A percentile compares a stretch with the other conserved stretches of the same genome.
Conservation (phyloP, 2,888 invertebrate species). For the Archips xylosteana region DNA sequence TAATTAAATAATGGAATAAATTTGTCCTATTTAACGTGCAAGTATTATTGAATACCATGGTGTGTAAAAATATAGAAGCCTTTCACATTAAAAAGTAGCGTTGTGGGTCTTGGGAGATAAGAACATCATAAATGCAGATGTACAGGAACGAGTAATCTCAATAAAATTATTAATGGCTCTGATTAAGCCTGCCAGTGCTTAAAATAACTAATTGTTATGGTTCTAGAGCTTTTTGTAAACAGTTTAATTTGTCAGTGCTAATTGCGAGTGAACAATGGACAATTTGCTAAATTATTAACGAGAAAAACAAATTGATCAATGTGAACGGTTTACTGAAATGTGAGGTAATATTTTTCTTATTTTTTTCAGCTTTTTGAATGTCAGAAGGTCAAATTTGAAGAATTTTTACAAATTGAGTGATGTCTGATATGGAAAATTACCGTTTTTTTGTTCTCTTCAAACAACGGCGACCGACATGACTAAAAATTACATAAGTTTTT, state of each 20-base stretch:
- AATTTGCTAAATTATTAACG: slow-evolving; percentile 33
- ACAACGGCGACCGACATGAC: neutral
- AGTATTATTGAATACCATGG: too few relatives aligned
- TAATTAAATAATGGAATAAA: too few relatives aligned
- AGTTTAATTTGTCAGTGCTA: slow-evolving; percentile 35
- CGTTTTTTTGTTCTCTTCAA: neutral
- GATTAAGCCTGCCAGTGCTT: neutral
- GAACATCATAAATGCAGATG: too few relatives aligned
- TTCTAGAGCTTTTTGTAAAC: slow-evolving; percentile 27
- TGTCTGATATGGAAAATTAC: neutral
- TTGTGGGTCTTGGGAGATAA: too few relatives aligned
- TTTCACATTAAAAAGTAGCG: too few relatives aligned
- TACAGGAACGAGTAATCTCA: neutral
- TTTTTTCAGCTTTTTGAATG: neutral
- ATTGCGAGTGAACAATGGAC: slow-evolving; percentile 26
- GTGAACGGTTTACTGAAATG: slow-evolving; percentile 17
- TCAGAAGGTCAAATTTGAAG: neutral
- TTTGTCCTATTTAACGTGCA: too few relatives aligned
- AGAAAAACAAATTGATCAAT: slow-evolving; percentile 20
- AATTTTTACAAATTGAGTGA: neutral
- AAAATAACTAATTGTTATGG: slow-evolving; percentile 21
- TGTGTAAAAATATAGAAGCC: too few relatives aligned
- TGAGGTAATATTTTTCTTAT: slow-evolving; percentile 15
- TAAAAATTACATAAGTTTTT: neutral
- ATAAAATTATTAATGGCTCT: neutral